Base-by-base conservation (phyloP, 2,797 vertebrate genomes). In the Tarsius wallacei region DNA sequence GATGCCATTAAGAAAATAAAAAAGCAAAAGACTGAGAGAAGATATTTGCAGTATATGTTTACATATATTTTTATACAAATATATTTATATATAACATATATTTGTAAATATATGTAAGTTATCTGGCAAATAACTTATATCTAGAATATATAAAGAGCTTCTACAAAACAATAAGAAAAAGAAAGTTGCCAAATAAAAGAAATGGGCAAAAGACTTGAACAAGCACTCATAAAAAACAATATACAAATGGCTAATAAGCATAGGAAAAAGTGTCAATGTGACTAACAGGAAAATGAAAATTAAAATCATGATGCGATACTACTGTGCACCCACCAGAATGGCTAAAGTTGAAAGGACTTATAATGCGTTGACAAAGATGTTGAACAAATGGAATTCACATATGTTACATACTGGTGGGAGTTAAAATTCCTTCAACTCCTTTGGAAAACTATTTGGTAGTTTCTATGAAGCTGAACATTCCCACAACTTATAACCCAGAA, bases 151-250 rank as follows among this genome's bases (percentile, higher is more conserved):
- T 42, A 73, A 89, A 91, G 33, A 77, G 0, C 11, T 90, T 90
- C 51, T 61, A 77, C 19, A 87, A 89, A 92, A 51, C 42, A 73
- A 28, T 59, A 93, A 86, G 33, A 59, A 82, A 36, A 93, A 96
- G 22, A 63, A 11, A 78, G 59, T 82, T 93, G 55, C 10, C n/a
- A 7, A 66, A 16, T 91, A 57, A 63, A 78, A 83, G 15, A 82
- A 87, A 90, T 87, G 31, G 15, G 22, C 36, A 88, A 88, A 92
- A 92, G 31, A 83, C 36, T 74, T 91, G 42, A 96, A 94, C 16
- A 77, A 13, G 2, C 19, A 87, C 1, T 81, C 28, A 76, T 74
- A 91, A 91, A 96, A 91, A 86, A 66, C 57, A 5, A 64, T 59
- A 91, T 91, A 63, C 57, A 93, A 93, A n/a, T 90, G 31, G 15